A percentile compares a stretch with the other conserved stretches of the same genome.
Conservation (phyloP, 2,113 vertebrate species). For the Colossoma macropomum region DNA sequence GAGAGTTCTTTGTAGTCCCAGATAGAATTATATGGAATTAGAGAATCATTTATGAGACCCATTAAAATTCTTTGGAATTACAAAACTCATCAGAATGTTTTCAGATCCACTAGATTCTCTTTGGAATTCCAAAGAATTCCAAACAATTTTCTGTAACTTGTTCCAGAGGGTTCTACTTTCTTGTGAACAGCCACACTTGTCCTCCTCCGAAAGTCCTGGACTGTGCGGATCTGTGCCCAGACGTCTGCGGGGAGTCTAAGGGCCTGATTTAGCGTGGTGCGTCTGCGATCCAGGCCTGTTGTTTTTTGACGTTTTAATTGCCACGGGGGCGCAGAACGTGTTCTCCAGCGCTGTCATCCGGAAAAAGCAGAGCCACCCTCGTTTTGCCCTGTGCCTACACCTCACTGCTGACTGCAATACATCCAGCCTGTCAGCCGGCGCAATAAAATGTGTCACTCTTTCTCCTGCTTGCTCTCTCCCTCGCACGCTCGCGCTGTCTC, state of each 20-base stretch:
- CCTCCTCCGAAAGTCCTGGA: too few relatives aligned
- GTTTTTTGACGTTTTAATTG: neutral
- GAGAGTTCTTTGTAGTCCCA: too few relatives aligned
- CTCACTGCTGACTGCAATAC: neutral
- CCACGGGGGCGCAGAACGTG: neutral
- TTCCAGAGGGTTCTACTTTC: too few relatives aligned
- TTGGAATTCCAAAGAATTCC: too few relatives aligned
- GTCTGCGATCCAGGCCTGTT: neutral
- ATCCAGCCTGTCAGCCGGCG: conserved; percentile 16
- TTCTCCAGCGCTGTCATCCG: neutral
- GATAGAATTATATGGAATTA: too few relatives aligned
- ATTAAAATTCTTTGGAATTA: too few relatives aligned
- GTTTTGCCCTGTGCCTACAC: neutral
- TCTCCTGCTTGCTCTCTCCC: conserved; percentile 2
- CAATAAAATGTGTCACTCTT: conserved; percentile 23
- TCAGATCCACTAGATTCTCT: too few relatives aligned
- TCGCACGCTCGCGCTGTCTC: neutral
- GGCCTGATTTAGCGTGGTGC: neutral
- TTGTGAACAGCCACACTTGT: too few relatives aligned
- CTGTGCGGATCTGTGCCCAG: too few relatives aligned
- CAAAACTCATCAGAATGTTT: too few relatives aligned
- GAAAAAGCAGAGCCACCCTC: neutral
- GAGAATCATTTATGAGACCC: too few relatives aligned
- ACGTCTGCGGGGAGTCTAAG: neutral
- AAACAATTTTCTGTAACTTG: too few relatives aligned